Base-by-base conservation (phyloP, 2,888 invertebrate genomes). In the Dysmachus trigonus region DNA sequence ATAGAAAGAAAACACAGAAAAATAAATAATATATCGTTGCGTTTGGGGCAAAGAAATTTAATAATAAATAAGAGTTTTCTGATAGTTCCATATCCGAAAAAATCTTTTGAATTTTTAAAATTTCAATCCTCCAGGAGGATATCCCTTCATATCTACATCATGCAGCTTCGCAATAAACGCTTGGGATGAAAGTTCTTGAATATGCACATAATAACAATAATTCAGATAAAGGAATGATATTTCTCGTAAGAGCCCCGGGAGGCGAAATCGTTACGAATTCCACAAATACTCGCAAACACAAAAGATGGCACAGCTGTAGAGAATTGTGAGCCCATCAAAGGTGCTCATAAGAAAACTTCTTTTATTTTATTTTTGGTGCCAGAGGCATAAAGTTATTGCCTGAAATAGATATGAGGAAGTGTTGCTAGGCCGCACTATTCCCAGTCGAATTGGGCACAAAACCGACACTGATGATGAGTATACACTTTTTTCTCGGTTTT, bases 321-420 rank as follows among this genome's bases (percentile, higher is more conserved):
- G 38, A 76, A 76, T 76, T 76, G 76, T 76, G 38, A 76, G 74
- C 76, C 76, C 38, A 76, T 76, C 76, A 76, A 76, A 76, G 38
- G 38, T 33, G 22, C 76, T 76, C 38, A 76, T 76, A 33, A 76
- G 76, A 76, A 76, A 76, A 76, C 76, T 35, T 22, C 38, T 76
- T 41, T 76, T 76, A 35, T 76, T 41, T 76, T 76, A 35, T 76
- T 76, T 22, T 27, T 62, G 62, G 27, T 62, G 62, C 62, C 62
- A 62, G 62, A 27, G 62, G 62, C 62, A 62, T 8, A 62, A 62
- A 62, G 62, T 62, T 62, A 62, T 62, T 62, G 62, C 62, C 62
- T 62, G 1, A 62, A 62, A 62, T 62, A 18, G 62, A 62, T 62
- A 62, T 62, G 27, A 62, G 62, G 62, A 62, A 62, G 62, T 27